Evolutionary conservation across 2,797 vertebrate genomes (phyloP).

Genomic region (Sebastes alutus): DNA sequence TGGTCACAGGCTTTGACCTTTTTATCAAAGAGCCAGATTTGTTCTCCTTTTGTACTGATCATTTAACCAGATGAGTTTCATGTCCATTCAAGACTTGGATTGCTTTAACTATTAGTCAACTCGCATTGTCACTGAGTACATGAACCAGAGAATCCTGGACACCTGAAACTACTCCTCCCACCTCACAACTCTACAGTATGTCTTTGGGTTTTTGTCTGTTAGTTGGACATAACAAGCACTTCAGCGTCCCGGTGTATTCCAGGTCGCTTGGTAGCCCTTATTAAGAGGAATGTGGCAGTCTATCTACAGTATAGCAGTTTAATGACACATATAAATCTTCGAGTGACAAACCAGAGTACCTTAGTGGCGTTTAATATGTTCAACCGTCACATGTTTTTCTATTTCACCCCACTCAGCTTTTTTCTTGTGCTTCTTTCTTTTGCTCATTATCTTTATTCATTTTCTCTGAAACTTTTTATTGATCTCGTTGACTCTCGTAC

Average conservation of each 20-base stretch:
- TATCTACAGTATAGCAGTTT: not conserved
- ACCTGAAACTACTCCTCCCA: not conserved
- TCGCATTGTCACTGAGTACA: not conserved
- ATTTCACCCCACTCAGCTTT: not conserved
- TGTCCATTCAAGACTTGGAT: not conserved
- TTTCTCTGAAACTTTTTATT: not conserved
- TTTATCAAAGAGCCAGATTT: no score
- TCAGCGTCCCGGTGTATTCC: not conserved
- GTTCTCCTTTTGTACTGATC: not conserved
- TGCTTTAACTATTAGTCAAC: not conserved
- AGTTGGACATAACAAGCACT: not conserved
- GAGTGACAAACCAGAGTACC: not conserved
- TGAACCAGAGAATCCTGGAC: not conserved
- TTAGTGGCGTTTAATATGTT: not conserved
- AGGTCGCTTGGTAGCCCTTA: not conserved
- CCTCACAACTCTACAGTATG: not conserved
- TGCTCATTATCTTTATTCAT: slow-evolving; percentile 6
- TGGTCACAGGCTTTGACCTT: not conserved
- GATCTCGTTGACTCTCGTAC: not conserved
- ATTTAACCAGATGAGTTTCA: not conserved
- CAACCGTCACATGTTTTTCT: not conserved
- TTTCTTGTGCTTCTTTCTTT: not conserved
- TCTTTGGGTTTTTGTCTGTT: not conserved
- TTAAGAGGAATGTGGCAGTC: not conserved
- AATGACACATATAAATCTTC: slow-evolving; percentile 16